These are phyloP conservation scores for Sarcophaga caerulescens DNA, from an alignment of 2,888 invertebrate species.

Conservation along the genomic window DNA sequence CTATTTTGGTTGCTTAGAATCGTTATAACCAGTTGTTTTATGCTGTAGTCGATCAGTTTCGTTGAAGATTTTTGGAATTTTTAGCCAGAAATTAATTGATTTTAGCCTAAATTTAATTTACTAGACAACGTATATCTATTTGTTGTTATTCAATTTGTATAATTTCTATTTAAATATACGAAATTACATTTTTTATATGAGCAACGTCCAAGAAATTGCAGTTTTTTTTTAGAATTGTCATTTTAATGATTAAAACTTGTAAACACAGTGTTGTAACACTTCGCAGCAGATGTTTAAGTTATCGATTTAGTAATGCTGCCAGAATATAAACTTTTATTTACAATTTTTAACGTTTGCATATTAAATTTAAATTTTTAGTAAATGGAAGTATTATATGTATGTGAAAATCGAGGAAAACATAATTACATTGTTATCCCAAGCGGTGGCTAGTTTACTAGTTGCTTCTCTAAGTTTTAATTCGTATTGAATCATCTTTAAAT, in stretches of 20 bases:
- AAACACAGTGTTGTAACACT: slow-evolving; percentile 50
- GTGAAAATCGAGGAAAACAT: no score
- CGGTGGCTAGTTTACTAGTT: no score
- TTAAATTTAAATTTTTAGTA: no score
- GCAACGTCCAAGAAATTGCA: slow-evolving; percentile 42
- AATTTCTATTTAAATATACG: slow-evolving; percentile 34
- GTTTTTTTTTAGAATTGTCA: slow-evolving; percentile 54
- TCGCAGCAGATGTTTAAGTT: not conserved
- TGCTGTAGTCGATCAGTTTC: not conserved
- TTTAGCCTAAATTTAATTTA: not conserved
- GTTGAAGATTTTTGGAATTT: not conserved
- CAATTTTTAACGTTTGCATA: not conserved
- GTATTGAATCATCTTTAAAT: no score
- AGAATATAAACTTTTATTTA: not conserved
- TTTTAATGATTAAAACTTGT: slow-evolving; percentile 34
- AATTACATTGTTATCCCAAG: no score
- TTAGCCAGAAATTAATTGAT: not conserved
- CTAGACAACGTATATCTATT: not conserved
- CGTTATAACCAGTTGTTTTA: not conserved
- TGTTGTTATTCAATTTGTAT: slow-evolving; percentile 30
- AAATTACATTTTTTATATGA: slow-evolving; percentile 45
- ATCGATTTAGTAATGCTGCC: not conserved
- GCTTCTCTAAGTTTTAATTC: no score
- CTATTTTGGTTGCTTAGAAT: slow-evolving; percentile 14
- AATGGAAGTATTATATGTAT: no score